Conservation (phyloP, 2,797 vertebrate species). For the Poecilia velifera region DNA sequence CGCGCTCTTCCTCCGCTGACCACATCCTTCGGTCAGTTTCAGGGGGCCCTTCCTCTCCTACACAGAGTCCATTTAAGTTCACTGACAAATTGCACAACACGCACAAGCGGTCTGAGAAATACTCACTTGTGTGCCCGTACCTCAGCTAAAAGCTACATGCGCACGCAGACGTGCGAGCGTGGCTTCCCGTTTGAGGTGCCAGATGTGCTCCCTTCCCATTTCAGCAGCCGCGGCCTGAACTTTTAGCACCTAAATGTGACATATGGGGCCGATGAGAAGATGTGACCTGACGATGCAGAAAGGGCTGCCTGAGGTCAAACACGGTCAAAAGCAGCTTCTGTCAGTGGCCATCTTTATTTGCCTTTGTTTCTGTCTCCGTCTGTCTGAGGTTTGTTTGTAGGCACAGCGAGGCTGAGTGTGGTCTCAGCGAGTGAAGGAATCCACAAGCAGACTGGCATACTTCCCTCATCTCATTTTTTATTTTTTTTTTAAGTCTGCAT, state of each 20-base stretch:
- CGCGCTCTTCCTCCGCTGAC: slow-evolving; percentile 36
- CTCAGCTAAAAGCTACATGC: background rate
- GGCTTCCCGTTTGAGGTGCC: slow-evolving; percentile 13
- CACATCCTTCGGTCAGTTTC: slow-evolving; percentile 47
- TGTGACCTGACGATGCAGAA: slow-evolving; percentile 39
- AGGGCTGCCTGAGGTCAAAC: slow-evolving; percentile 52
- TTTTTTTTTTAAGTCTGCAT: slow-evolving; percentile 16
- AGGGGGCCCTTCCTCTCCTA: slow-evolving; percentile 36
- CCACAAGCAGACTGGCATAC: slow-evolving; percentile 30
- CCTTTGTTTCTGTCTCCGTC: slow-evolving; percentile 30
- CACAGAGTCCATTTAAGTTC: slow-evolving; percentile 57
- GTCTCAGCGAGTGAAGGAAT: slow-evolving; percentile 44
- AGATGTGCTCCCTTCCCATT: slow-evolving; percentile 43
- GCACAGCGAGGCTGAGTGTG: slow-evolving; percentile 52
- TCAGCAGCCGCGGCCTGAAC: slow-evolving; percentile 52
- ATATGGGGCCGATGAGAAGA: slow-evolving; percentile 46
- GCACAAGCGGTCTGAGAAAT: slow-evolving; percentile 27
- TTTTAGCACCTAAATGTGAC: slow-evolving; percentile 55
- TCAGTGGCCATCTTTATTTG: slow-evolving; percentile 17
- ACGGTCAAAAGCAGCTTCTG: slow-evolving; percentile 33
- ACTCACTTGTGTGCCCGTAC: slow-evolving; percentile 5
- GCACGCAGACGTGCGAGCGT: background rate
- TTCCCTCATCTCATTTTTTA: background rate
- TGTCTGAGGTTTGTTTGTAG: slow-evolving; percentile 52
- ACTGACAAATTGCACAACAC: slow-evolving; percentile 64